A percentile compares a stretch with the other conserved stretches of the same genome.
phyloP scores from a whole-genome alignment of 2,113 vertebrate genomes.

The Engystomops pustulosus region DNA sequence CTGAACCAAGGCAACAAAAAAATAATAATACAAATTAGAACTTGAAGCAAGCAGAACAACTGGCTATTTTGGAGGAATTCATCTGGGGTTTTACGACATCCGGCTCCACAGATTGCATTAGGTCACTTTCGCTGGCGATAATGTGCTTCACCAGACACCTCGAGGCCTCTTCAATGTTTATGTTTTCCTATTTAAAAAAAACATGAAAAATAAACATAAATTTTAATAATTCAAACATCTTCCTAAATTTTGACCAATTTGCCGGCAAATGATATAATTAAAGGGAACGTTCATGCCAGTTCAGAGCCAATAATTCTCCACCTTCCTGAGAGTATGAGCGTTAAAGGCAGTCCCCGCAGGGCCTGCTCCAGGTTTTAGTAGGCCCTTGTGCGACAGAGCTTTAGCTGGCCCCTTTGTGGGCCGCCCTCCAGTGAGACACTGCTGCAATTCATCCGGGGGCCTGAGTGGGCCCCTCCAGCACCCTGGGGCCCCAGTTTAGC shows the following conservation, averaged over 20 bases:
- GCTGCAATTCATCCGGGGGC: too few species aligned
- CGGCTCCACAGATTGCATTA: constrained; percentile 79
- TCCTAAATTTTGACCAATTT: neutral
- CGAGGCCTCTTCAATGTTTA: constrained; percentile 92
- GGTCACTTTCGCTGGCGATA: constrained; percentile 89
- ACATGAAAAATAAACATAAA: neutral
- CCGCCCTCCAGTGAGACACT: too few species aligned
- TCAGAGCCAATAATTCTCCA: too few species aligned
- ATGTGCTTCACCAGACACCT: constrained; percentile 96
- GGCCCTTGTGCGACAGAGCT: too few species aligned
- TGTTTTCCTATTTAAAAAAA: constrained; percentile 82
- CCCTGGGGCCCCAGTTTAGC: too few species aligned
- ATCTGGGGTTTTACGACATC: constrained; percentile 89
- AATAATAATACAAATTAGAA: constrained; percentile 67
- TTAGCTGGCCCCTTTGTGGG: too few species aligned
- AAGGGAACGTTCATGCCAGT: neutral
- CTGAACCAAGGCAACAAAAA: constrained; percentile 45
- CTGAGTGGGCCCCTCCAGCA: too few species aligned
- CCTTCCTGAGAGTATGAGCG: too few species aligned
- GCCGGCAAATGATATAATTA: neutral
- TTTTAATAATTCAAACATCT: neutral
- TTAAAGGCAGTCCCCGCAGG: too few species aligned
- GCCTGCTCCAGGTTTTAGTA: too few species aligned
- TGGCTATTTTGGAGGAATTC: constrained; percentile 73
- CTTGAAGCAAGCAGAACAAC: constrained; percentile 88